These are phyloP conservation scores for Baryphthengus martii DNA, from an alignment of 2,113 vertebrate genomes.

Conservation along the genomic window DNA sequence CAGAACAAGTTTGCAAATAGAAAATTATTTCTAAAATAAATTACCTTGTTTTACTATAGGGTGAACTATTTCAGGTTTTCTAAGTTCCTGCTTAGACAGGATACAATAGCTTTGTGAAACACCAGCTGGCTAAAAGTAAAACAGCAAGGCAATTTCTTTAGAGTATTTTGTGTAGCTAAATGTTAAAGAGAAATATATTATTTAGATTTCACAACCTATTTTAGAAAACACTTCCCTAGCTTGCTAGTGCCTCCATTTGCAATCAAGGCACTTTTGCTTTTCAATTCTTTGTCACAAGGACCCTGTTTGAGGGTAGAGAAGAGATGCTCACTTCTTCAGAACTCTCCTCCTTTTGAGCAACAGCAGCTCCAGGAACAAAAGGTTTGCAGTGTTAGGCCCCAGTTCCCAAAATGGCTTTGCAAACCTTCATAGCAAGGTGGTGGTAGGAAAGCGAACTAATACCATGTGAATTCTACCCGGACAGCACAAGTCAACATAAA, in stretches of 20 bases:
- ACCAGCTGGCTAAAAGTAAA: background rate
- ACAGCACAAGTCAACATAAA: background rate
- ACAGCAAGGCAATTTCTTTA: background rate
- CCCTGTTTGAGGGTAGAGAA: background rate
- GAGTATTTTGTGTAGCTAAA: background rate
- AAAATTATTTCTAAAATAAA: background rate
- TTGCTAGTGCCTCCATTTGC: background rate
- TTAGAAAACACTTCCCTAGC: background rate
- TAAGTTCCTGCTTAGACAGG: background rate
- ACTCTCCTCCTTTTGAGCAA: background rate
- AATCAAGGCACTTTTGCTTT: background rate
- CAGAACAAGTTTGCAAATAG: background rate
- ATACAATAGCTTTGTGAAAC: background rate
- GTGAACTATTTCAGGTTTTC: background rate
- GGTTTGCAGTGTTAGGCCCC: background rate
- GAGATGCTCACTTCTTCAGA: background rate
- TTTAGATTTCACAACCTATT: background rate
- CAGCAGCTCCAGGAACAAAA: background rate
- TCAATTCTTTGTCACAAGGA: background rate
- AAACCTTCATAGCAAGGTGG: background rate
- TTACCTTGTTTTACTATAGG: background rate
- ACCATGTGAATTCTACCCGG: background rate
- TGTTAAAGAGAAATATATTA: background rate
- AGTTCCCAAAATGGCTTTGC: background rate
- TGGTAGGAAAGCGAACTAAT: background rate